Conservation (phyloP, 1,140 invertebrate species). For the Dreissena polymorpha region DNA sequence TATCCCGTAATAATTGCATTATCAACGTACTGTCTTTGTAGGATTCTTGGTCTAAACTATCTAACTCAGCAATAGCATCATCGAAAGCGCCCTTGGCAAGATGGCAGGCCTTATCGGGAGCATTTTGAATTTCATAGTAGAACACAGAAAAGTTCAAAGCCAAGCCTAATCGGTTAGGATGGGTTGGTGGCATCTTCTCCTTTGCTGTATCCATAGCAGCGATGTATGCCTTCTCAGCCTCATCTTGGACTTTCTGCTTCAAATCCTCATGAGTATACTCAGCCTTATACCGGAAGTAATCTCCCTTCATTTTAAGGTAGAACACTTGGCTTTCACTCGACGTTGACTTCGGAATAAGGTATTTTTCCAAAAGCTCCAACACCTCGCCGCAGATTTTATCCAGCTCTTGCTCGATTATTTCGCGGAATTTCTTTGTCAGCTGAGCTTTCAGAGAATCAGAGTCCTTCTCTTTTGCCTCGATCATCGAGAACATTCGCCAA, state of each 20-base stretch:
- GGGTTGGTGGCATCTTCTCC: constrained; percentile 98
- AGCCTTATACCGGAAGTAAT: constrained; percentile 99
- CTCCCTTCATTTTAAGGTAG: constrained; percentile 99
- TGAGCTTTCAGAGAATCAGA: constrained; percentile 87
- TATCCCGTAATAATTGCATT: constrained; percentile 99
- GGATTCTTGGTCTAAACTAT: constrained; percentile 99
- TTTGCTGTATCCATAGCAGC: constrained; percentile 99
- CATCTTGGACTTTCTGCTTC: constrained; percentile 88
- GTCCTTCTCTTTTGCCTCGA: constrained; percentile 96
- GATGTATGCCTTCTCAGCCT: constrained; percentile 99
- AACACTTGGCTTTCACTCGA: constrained; percentile 96
- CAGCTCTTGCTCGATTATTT: constrained; percentile 99
- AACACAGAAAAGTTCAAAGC: constrained; percentile 99
- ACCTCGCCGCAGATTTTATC: constrained; percentile 99
- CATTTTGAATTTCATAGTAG: constrained; percentile 99
- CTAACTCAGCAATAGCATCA: constrained; percentile 99
- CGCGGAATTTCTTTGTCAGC: constrained; percentile 86
- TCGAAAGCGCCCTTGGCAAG: constrained; percentile 99
- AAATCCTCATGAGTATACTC: constrained; percentile 93
- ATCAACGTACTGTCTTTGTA: constrained; percentile 99
- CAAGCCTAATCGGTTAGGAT: constrained; percentile 98
- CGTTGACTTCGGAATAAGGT: constrained; percentile 85
- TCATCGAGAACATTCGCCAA: constrained; percentile 99
- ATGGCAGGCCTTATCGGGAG: constrained; percentile 99
- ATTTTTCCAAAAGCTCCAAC: constrained; percentile 96